Evolutionary conservation across 2,888 invertebrate genomes (phyloP).

Genomic region (Leptarthrus brevirostris): DNA sequence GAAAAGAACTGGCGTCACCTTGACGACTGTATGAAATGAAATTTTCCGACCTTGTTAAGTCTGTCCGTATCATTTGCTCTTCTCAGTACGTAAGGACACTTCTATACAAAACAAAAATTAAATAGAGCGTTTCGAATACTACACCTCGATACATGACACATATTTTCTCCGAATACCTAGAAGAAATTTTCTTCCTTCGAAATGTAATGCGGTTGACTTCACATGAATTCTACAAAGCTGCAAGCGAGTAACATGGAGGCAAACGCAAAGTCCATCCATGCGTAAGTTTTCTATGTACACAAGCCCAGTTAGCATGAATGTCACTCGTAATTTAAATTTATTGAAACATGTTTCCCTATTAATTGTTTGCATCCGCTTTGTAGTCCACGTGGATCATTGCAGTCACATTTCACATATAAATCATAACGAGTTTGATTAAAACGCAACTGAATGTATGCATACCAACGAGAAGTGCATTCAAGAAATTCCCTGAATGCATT

Average conservation of each 20-base stretch:
- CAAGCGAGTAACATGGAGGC: not conserved
- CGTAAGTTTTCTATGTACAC: not conserved
- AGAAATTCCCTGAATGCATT: conserved; percentile 38
- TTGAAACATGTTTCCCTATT: conserved; percentile 38
- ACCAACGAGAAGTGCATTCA: conserved; percentile 38
- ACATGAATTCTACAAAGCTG: not conserved
- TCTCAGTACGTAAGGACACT: too few species aligned
- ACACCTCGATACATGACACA: too few species aligned
- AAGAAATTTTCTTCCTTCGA: not conserved
- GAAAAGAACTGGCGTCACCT: too few species aligned
- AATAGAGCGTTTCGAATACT: too few species aligned
- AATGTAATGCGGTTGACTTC: not conserved
- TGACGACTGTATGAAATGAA: too few species aligned
- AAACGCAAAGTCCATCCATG: not conserved
- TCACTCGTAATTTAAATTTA: conserved; percentile 42
- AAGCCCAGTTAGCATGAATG: conserved; percentile 1
- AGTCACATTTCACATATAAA: conserved; percentile 28
- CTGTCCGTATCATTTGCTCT: too few species aligned
- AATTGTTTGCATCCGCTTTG: conserved; percentile 38
- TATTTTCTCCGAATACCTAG: not conserved
- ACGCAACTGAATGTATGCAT: conserved; percentile 36
- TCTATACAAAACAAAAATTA: too few species aligned
- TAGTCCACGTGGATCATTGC: conserved; percentile 28
- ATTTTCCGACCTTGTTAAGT: too few species aligned
- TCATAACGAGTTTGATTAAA: conserved; percentile 37